Evolutionary conservation across 2,113 vertebrate species (phyloP), one percentile per base, ranked within the genome.

Genomic region (Bufo bufo): DNA sequence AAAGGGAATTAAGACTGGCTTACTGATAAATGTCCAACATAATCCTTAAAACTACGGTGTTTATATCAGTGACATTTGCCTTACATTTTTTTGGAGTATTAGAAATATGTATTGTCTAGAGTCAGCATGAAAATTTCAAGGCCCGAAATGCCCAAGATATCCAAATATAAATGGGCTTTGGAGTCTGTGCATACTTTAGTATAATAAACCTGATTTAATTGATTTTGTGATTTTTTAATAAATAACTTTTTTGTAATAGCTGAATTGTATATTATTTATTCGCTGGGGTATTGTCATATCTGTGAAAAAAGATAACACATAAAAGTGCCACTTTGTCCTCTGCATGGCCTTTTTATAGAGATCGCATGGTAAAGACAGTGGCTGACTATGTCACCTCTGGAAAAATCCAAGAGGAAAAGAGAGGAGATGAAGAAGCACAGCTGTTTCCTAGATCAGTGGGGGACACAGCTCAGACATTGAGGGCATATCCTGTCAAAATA

Each of bases 201-300:
- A 65, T n/a, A 50, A 49, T 69, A n/a, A 69, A 83, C 17, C 45
- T 23, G 4, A 83, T 66, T 66, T 61, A 0, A 23, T 23, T 7
- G 10, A 0, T 63, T 65, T 83, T 69, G 43, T 83, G 47, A 14
- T 82, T 82, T 82, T 83, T 49, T 13, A 83, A 83, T 83, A 83
- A 83, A 83, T 66, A 1, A 65, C 20, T 56, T 80, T 83, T 82
- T 83, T 83, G 69, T 47, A 83, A 50, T 69, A 83, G 49, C 19
- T 19, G 6, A 80, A 56, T 4, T 59, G 20, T 14, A 12, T 33
- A 23, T 20, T 50, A 12, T 78, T 23, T 56, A 54, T 56, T 77
- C 10, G 10, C 52, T 7, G 33, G 8, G 56, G 6, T 49, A 6
- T 75, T 75, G 6, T 8, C 52, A 11, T 77, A 33, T 12, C 12